Evolutionary conservation across 2,797 vertebrate genomes (phyloP).

Genomic region (Megalops cyprinoides): DNA sequence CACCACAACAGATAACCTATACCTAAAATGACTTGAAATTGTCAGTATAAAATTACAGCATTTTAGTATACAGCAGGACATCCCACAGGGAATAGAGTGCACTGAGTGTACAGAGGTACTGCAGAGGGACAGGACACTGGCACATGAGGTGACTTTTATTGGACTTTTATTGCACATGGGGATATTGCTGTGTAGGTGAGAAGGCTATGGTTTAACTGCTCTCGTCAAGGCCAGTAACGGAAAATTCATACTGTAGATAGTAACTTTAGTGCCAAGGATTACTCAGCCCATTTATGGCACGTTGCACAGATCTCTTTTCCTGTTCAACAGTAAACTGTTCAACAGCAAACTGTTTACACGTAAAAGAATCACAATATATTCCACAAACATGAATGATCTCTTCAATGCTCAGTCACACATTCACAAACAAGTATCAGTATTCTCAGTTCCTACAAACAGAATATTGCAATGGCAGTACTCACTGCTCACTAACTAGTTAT

Average conservation of each 20-base stretch:
- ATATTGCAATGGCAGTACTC: background rate
- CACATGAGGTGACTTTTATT: background rate
- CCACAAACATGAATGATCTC: background rate
- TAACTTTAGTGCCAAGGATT: background rate
- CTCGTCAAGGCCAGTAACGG: background rate
- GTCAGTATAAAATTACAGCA: too few relatives aligned
- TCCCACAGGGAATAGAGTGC: too few relatives aligned
- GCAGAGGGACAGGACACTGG: background rate
- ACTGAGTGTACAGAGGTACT: background rate
- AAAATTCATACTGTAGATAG: background rate
- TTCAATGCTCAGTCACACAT: background rate
- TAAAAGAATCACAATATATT: too few relatives aligned
- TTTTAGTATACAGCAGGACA: too few relatives aligned
- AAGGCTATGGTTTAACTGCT: background rate
- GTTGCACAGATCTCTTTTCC: background rate
- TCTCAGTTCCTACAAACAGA: background rate
- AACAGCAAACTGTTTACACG: too few relatives aligned
- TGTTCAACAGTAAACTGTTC: too few relatives aligned
- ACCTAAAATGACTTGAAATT: too few relatives aligned
- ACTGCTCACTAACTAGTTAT: too few relatives aligned
- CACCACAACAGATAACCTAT: too few relatives aligned
- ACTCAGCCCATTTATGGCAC: background rate
- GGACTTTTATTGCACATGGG: background rate
- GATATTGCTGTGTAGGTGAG: background rate
- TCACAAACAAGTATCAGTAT: too few relatives aligned